These are phyloP conservation scores for Manis crassicaudata DNA, from an alignment of 2,797 vertebrate species.

Conservation along the genomic window DNA sequence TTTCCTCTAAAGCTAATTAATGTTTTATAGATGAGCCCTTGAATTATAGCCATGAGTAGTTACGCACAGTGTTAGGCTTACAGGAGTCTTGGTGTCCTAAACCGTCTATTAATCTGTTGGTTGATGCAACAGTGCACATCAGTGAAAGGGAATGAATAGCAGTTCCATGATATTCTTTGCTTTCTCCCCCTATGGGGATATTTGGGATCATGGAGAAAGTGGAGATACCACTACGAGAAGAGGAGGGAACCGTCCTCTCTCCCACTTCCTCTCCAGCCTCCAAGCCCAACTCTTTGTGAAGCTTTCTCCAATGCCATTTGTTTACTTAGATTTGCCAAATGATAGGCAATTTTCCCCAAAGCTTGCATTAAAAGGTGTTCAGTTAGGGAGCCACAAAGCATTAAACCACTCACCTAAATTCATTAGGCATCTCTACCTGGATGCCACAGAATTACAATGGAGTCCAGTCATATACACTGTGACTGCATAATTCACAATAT, in stretches of 20 bases:
- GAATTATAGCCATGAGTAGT: conserved; percentile 37
- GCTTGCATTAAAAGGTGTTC: not conserved
- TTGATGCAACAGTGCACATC: not conserved
- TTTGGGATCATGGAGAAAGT: not conserved
- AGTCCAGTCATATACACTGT: not conserved
- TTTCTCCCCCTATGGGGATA: not conserved
- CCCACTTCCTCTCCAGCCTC: not conserved
- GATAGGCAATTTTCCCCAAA: not conserved
- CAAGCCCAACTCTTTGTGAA: not conserved
- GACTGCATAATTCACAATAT: not conserved
- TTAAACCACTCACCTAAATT: not conserved
- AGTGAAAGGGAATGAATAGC: conserved; percentile 17
- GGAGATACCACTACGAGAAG: not conserved
- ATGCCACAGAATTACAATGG: not conserved
- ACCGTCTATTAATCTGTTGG: not conserved
- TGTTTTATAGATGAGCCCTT: conserved; percentile 11
- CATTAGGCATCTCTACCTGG: not conserved
- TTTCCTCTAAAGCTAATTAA: conserved; percentile 25
- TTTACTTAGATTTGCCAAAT: conserved; percentile 20
- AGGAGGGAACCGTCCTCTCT: not conserved
- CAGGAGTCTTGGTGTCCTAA: conserved; percentile 23
- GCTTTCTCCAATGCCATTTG: not conserved
- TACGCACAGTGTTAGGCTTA: not conserved
- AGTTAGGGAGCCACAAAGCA: not conserved
- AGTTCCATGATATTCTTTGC: not conserved